A percentile compares a stretch with the other conserved stretches of the same genome.
Conservation (phyloP, 2,113 vertebrate species). For the Caretta caretta region DNA sequence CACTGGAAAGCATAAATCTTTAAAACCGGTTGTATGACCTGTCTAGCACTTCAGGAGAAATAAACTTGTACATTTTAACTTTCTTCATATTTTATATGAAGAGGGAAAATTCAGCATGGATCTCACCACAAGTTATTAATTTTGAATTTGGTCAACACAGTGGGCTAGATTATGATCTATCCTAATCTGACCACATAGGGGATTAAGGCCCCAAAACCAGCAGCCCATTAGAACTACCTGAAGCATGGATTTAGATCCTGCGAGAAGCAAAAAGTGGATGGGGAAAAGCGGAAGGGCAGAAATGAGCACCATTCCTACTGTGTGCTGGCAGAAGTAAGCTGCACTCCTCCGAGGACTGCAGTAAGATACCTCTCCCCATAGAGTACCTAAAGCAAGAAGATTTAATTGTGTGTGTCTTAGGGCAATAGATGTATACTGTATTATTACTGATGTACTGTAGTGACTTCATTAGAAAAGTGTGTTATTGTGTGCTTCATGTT, state of each 20-base stretch:
- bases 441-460: conserved; percentile 12
- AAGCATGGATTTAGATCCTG: background rate
- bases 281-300: background rate
- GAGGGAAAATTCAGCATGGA: background rate
- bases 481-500: background rate
- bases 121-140: background rate
- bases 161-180: background rate
- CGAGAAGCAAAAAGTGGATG: background rate
- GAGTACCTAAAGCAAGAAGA: background rate
- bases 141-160: background rate
- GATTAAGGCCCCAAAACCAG: background rate
- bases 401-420: background rate
- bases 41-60: background rate
- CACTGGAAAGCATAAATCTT: background rate
- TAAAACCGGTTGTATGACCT: background rate
- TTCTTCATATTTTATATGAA: background rate
- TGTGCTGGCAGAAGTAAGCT: background rate
- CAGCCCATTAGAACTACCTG: background rate
- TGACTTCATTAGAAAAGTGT: conserved; percentile 8
- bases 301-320: background rate
- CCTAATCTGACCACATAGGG: background rate
- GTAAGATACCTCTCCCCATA: background rate
- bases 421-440: background rate
- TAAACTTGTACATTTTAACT: background rate
- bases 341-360: background rate